Percentiles rank a stretch among this genome's conserved stretches.
phyloP scores from a whole-genome alignment of 2,888 invertebrate species.

The Zhuqinia jingwanae region DNA sequence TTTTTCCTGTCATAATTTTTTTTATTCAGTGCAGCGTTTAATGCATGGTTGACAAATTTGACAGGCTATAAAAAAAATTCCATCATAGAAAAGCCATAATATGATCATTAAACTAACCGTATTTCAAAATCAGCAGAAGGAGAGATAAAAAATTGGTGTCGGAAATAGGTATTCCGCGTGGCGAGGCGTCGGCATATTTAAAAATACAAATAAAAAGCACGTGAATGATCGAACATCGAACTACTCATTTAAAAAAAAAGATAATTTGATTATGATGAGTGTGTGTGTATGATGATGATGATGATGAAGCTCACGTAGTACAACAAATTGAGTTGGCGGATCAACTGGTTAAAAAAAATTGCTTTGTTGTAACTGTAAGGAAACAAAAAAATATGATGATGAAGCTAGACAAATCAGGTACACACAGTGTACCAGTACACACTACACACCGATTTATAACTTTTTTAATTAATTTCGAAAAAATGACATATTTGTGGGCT shows the following conservation, averaged over 20 bases:
- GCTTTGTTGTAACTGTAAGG: too few species aligned
- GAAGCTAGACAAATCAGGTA: too few species aligned
- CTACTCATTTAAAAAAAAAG: too few species aligned
- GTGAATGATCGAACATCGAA: neutral
- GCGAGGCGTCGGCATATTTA: neutral
- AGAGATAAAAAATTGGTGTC: conserved; percentile 15
- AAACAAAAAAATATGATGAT: too few species aligned
- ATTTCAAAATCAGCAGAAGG: neutral
- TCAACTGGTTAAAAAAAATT: too few species aligned
- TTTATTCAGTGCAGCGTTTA: neutral
- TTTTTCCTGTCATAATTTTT: neutral
- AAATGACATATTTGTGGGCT: neutral
- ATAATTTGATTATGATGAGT: neutral
- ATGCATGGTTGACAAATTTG: conserved; percentile 21
- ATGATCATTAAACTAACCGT: too few species aligned
- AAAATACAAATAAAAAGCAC: neutral
- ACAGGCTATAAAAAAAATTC: neutral
- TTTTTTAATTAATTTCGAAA: neutral
- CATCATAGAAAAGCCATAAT: neutral
- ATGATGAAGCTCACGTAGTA: neutral
- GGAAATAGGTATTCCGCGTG: neutral
- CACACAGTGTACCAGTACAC: too few species aligned
- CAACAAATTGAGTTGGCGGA: conserved; percentile 17
- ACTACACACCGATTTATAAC: neutral
- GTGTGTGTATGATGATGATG: neutral